Evolutionary conservation across 2,888 invertebrate species (phyloP).

Genomic region (Thymelicus acteon): DNA sequence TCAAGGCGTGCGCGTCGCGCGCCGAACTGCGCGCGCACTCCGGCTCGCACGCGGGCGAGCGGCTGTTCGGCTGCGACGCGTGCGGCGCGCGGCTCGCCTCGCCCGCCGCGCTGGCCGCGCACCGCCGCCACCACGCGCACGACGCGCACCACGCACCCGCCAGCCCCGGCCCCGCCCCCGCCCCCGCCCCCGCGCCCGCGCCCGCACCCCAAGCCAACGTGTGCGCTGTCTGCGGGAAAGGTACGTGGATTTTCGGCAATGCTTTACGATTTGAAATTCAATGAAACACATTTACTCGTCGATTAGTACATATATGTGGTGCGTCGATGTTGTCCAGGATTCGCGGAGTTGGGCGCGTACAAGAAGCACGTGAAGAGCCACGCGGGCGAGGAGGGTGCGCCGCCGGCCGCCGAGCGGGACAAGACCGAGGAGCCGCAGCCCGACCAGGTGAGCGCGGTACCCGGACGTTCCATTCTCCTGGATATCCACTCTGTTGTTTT

Average conservation of each 20-base stretch:
- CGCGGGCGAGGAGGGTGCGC: conserved; percentile 41
- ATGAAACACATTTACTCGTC: no score
- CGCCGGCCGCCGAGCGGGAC: background rate
- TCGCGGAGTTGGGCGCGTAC: conserved; percentile 70
- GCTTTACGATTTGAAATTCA: no score
- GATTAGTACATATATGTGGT: no score
- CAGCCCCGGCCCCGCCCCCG: no score
- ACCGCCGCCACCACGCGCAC: conserved; percentile 64
- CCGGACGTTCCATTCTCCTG: no score
- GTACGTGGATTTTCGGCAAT: conserved; percentile 46
- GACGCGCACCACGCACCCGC: no score
- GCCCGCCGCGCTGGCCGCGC: conserved; percentile 76
- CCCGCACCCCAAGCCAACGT: no score
- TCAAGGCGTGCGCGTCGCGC: conserved; percentile 76
- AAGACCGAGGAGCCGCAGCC: conserved; percentile 44
- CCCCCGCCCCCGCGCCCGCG: conserved; percentile 62
- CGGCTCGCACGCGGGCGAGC: conserved; percentile 75
- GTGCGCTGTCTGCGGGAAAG: conserved; percentile 71
- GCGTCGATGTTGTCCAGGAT: conserved; percentile 53
- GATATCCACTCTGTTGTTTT: background rate
- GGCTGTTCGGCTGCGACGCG: conserved; percentile 69
- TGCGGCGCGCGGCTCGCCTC: conserved; percentile 68
- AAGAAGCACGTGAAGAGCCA: conserved; percentile 78
- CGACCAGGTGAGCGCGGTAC: no score
- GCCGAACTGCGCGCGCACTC: conserved; percentile 75